Evolutionary conservation across 2,888 invertebrate species (phyloP).

Genomic region (Apamea monoglypha): DNA sequence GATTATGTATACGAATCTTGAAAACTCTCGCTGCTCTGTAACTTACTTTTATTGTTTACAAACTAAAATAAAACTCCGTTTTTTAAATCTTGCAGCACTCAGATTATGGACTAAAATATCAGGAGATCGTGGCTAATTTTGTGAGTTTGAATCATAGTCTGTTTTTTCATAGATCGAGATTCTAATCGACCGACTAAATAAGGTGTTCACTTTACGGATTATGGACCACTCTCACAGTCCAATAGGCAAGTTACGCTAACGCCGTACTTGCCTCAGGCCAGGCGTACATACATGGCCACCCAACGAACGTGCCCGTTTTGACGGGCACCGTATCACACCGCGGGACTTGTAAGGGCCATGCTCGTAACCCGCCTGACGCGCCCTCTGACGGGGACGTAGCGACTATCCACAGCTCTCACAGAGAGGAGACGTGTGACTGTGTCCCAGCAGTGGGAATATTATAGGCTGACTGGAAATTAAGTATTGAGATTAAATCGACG

Average conservation of each 20-base stretch:
- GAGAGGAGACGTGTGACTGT: not conserved
- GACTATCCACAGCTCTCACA: not conserved
- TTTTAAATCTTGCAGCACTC: not conserved
- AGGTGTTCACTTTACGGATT: not conserved
- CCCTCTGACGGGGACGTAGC: too few species aligned
- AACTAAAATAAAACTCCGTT: not conserved
- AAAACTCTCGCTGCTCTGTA: not conserved
- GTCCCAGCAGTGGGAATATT: not conserved
- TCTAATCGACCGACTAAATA: not conserved
- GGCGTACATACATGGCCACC: too few species aligned
- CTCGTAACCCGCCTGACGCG: too few species aligned
- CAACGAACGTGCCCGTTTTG: too few species aligned
- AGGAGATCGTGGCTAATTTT: fast-evolving
- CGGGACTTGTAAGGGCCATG: too few species aligned
- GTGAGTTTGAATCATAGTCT: conserved; percentile 5
- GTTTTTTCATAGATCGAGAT: not conserved
- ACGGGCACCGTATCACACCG: too few species aligned
- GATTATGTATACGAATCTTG: not conserved
- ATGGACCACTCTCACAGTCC: too few species aligned
- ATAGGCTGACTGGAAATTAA: not conserved
- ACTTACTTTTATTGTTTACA: not conserved
- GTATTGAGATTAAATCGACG: not conserved
- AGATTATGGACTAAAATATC: fast-evolving
- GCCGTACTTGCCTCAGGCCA: too few species aligned
- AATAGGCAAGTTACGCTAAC: too few species aligned